Evolutionary conservation across 2,888 invertebrate genomes (phyloP).

Genomic region (Habrosyne pyritoides): DNA sequence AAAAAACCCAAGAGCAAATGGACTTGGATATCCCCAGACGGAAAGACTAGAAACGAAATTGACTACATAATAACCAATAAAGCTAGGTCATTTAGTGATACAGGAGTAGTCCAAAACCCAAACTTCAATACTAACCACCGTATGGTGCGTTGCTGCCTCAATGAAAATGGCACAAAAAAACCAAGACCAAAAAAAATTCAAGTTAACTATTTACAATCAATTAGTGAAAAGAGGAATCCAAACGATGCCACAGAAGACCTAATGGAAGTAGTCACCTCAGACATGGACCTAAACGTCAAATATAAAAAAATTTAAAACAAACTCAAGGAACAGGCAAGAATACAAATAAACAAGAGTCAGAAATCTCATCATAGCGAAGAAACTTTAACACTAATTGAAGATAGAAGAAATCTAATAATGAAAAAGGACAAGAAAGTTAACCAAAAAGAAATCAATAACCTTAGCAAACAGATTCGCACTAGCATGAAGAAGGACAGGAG

Average conservation of each 20-base stretch:
- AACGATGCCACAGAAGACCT: slow-evolving; percentile 14
- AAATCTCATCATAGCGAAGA: slow-evolving; percentile 12
- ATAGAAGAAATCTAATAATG: slow-evolving; percentile 13
- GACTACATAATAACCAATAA: neutral
- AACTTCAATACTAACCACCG: neutral
- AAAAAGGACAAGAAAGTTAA: slow-evolving; percentile 7
- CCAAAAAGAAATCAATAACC: slow-evolving; percentile 8
- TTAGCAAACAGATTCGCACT: slow-evolving; percentile 18
- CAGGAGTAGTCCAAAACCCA: neutral
- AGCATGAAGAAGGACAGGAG: slow-evolving; percentile 20
- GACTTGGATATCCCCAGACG: slow-evolving; percentile 8
- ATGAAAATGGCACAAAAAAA: too few relatives aligned
- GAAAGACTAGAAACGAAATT: neutral
- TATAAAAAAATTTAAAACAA: slow-evolving; percentile 19
- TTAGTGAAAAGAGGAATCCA: slow-evolving; percentile 5
- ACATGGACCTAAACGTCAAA: slow-evolving; percentile 11
- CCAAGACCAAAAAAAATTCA: too few relatives aligned
- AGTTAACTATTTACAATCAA: neutral
- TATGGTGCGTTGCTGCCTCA: neutral
- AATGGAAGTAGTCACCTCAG: slow-evolving; percentile 14
- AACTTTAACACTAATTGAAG: slow-evolving; percentile 17
- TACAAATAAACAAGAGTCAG: slow-evolving; percentile 10
- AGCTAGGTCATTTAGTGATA: neutral
- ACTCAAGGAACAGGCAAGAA: slow-evolving; percentile 11
- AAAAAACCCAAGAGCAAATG: slow-evolving; percentile 7